Base-by-base conservation (phyloP, 2,113 vertebrate genomes). In the Rhizomys pruinosus region DNA sequence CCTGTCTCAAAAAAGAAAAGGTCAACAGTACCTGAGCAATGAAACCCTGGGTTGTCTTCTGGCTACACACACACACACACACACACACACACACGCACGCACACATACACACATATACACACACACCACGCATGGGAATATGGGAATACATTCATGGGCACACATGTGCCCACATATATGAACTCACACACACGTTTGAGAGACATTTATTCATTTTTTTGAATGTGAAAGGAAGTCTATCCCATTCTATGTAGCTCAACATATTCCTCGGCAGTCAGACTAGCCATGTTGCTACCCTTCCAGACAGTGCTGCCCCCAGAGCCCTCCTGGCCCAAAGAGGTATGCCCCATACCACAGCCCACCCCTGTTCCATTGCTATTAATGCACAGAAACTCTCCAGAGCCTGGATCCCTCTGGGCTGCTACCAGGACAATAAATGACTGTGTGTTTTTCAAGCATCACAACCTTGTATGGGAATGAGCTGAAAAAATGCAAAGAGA, bases 401-500 rank as follows among this genome's bases (percentile, higher is more conserved):
- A 55, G 66, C 29, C 25, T 57, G n/a, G n/a, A n/a, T n/a, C n/a
- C n/a, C n/a, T n/a, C n/a, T 77, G 44, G 37, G 80, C 44, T 69
- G 79, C 79, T 47, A 44, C 87, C 25, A 63, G 78, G 80, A 88
- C 69, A 80, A 86, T 77, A 92, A 84, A 92, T 3, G 80, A 92
- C 39, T 44, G n/a, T 92, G 15, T 87, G 71, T 89, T 89, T 96
- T 73, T 34, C 68, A 25, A 91, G 37, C 0, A 0, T 29, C 59
- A 32, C 42, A 19, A 82, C n/a, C 55, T 86, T 76, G 78, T 71
- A 32, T n/a, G 19, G 47, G 77, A 90, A 94, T 37, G 39, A 87
- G 19, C 32, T 84, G n/a, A 63, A 95, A 84, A 80, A 93, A 94
- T 82, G 37, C 42, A 74, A 95, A 95, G 34, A 25, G 57, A 79